Base-by-base conservation (phyloP, 2,113 vertebrate species). In the Salvator merianae region DNA sequence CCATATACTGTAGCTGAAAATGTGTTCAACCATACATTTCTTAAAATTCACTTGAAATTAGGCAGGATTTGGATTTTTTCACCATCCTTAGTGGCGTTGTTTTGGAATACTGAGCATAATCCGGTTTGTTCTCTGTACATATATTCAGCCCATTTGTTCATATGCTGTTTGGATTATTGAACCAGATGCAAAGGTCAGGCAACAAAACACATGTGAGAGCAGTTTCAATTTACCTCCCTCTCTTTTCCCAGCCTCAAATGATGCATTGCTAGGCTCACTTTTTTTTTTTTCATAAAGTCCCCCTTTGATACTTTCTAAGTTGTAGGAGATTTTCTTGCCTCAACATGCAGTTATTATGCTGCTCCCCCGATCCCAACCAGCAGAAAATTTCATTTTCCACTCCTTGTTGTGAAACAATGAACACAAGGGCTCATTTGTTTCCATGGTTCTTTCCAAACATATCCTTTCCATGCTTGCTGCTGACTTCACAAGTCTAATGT, bases 401-500 rank as follows among this genome's bases (percentile, higher is more conserved):
- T 85, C 86, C 93, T 89, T 91, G 90, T 86, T 80, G 87, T 65
- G 63, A 74, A 84, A 70, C 50, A 71, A 83, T 74, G 78, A 84
- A 84, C 81, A 79, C 92, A 86, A 86, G 75, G 43, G 84, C 80
- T 66, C 68, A 55, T 91, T 92, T 89, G 90, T 91, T 93, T 87
- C 79, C 83, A 26, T 66, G 34, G 77, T 68, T 9, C 82, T 79
- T 77, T 20, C 34, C 38, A 83, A 70, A 34, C 63, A 13, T 65
- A 55, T 82, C 36, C 75, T 81, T 59, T 65, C 62, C 86, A 86
- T 62, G 84, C 71, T 79, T 77, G 47, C 83, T 85, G 90, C 94
- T 93, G 88, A 89, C 87, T 95, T 77, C 91, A 88, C 83, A 91
- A 62, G 79, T 84, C 82, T 82, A 88, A 92, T 91, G 87, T 93